phyloP scores from a whole-genome alignment of 35 echinoderm and acorn worm genomes.

The Ptychodera flava region DNA sequence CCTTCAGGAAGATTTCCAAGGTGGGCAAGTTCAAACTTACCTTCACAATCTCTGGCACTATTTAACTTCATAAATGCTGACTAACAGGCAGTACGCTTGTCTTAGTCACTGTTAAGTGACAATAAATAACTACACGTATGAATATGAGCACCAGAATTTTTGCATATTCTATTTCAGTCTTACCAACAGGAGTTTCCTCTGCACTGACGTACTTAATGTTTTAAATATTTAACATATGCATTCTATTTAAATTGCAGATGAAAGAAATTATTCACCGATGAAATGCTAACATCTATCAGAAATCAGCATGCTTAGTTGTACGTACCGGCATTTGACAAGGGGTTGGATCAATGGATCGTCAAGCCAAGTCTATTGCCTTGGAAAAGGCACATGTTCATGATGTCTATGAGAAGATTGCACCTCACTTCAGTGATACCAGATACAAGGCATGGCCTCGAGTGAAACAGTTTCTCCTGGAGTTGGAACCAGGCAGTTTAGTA shows the following conservation, averaged over 20 bases:
- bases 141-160: too few species aligned
- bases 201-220: too few species aligned
- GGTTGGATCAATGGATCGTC: conserved; percentile 64
- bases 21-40: too few species aligned
- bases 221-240: too few species aligned
- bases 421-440: conserved; percentile 83
- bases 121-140: too few species aligned
- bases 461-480: conserved; percentile 67
- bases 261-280: not conserved
- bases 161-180: too few species aligned
- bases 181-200: too few species aligned
- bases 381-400: conserved; percentile 97
- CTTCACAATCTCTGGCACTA: too few species aligned
- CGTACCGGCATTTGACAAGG: not conserved
- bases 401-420: conserved; percentile 98
- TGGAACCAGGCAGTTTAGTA: conserved; percentile 90
- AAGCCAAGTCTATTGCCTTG: conserved; percentile 78
- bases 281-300: not conserved
- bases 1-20: too few species aligned
- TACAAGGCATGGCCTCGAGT: conserved; percentile 98
- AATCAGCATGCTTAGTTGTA: not conserved
- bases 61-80: too few species aligned
- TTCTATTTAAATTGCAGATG: not conserved
- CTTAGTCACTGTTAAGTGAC: too few species aligned
- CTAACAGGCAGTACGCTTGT: too few species aligned